Evolutionary conservation across 1,140 invertebrate species (phyloP), one percentile per base, ranked within the genome.

Genomic region (Zaprionus kolodkinae): DNA sequence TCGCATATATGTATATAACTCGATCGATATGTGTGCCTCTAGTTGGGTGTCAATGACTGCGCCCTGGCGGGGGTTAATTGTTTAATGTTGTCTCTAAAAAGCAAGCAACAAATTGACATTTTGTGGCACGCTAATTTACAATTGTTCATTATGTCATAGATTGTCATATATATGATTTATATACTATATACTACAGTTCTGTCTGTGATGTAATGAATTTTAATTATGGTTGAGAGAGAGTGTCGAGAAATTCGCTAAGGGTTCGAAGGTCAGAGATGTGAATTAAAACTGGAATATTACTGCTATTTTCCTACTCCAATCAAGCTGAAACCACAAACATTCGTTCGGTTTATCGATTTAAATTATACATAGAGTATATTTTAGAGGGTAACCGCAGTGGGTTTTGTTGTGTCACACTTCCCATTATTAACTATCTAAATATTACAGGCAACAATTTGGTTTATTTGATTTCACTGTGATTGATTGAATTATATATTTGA

Each of bases 41-140:
- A 33, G 67, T 55, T 72, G 38, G 76, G 67, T 72, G 81, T 85
- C 81, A 81, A 68, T 81, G 82, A 81, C 81, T 81, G 81, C 50
- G 68, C 65, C 67, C 61, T 7, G 45, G 62, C 15, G 62, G 55
- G 83, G 83, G 83, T 86, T 83, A 86, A 86, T 86, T 86, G 83
- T 72, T 86, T 79, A 87, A 87, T 82, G 83, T 52, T 75, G 64
- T 81, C 84, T 68, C 25, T 12, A 59, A 11, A 17, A 74, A 78
- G 60, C 55, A 61, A 59, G 45, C 27, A 40, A 77, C 65, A 66
- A 83, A 72, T 76, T 57, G 77, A 50, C 70, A 21, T 21, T 21
- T 21, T 21, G 21, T 21, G 21, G 21, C 21, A 76, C 79, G 83
- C 59, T 78, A 83, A 64, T 79, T 87, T 78, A 56, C 57, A 68